phyloP scores from a whole-genome alignment of 1,140 invertebrate genomes.

The Procambarus virginalis region DNA sequence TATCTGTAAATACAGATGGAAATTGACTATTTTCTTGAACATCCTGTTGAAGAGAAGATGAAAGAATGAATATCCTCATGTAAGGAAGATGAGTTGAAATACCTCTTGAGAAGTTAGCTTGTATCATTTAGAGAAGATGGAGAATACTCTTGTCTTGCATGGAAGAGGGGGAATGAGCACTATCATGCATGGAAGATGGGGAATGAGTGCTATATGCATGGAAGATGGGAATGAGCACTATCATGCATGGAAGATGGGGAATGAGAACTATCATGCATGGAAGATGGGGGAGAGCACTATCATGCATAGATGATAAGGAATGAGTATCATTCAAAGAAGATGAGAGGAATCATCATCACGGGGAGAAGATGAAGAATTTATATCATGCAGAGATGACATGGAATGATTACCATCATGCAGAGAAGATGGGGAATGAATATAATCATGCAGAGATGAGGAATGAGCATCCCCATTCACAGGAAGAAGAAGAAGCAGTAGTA shows the following conservation, averaged over 20 bases:
- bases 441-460: conserved; percentile 2
- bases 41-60: not conserved
- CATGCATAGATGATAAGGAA: not conserved
- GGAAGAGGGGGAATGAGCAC: conserved; percentile 26
- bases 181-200: not conserved
- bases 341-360: not conserved
- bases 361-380: conserved; percentile 3
- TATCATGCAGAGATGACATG: not conserved
- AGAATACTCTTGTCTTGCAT: not conserved
- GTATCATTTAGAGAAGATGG: conserved; percentile 4
- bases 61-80: not conserved
- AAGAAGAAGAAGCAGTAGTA: no score
- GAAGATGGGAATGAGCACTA: not conserved
- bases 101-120: not conserved
- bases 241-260: not conserved
- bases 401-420: conserved; percentile 13
- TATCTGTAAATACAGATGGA: no score
- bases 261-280: not conserved
- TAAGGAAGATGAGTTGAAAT: not conserved
- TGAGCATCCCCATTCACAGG: conserved; percentile 8
- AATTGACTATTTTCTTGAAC: no score
- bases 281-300: not conserved
- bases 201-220: not conserved
- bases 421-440: conserved; percentile 13
- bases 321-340: conserved; percentile 9